Evolutionary conservation across 2,113 vertebrate genomes (phyloP).

Genomic region (Ascaphus truei): DNA sequence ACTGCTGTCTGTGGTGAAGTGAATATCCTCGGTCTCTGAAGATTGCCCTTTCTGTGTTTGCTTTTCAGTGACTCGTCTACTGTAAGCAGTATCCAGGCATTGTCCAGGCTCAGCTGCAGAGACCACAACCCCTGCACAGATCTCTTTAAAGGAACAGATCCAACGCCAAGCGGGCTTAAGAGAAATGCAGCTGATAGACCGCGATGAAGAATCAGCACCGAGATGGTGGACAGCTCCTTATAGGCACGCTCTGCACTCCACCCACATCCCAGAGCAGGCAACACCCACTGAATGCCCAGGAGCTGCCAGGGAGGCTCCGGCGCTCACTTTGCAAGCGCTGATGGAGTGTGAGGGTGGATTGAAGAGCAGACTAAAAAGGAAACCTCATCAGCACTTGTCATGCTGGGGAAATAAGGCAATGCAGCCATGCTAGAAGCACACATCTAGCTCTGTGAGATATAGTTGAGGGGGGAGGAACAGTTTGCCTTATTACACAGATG

Average conservation of each 20-base stretch:
- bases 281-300: conserved; percentile 29
- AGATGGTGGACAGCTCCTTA: conserved; percentile 61
- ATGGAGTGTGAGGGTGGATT: no score
- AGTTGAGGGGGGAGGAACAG: no score
- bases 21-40: not conserved
- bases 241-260: conserved; percentile 55
- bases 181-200: conserved; percentile 37
- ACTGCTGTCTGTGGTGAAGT: not conserved
- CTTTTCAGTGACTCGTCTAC: conserved; percentile 35
- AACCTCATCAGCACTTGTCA: no score
- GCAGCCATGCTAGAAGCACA: no score
- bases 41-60: not conserved
- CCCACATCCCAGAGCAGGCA: conserved; percentile 50
- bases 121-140: not conserved
- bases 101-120: not conserved
- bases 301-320: conserved; percentile 53
- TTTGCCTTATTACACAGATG: no score
- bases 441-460: no score
- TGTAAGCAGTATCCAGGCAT: conserved; percentile 44
- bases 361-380: no score
- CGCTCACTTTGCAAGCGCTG: conserved; percentile 25
- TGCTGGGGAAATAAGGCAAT: no score
- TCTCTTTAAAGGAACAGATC: conserved; percentile 24
- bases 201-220: conserved; percentile 39
- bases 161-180: not conserved